Percentiles rank a stretch among this genome's conserved stretches.
Conservation (phyloP, 2,113 vertebrate species). For the Macaca fascicularis region T2T-MFA8v1.1 NC_088376.1:8605501-8606000, state of each 20-base stretch:
- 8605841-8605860: too few relatives aligned
- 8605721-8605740: background rate
- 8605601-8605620: background rate
- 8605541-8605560: background rate
- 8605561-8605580: background rate
- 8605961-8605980: slow-evolving; percentile 40
- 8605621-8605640: background rate
- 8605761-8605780: background rate
- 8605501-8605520: background rate
- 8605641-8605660: background rate
- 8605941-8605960: background rate
- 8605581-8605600: background rate
- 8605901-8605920: background rate
- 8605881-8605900: background rate
- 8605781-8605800: background rate
- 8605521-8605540: background rate
- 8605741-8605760: background rate
- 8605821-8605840: background rate
- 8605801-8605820: background rate
- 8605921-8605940: background rate
- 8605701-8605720: background rate
- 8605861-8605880: background rate
- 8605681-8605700: background rate
- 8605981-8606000: slow-evolving; percentile 44
- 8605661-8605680: background rate